phyloP scores from a whole-genome alignment of 2,888 invertebrate genomes.

The Philaethria dido region DNA sequence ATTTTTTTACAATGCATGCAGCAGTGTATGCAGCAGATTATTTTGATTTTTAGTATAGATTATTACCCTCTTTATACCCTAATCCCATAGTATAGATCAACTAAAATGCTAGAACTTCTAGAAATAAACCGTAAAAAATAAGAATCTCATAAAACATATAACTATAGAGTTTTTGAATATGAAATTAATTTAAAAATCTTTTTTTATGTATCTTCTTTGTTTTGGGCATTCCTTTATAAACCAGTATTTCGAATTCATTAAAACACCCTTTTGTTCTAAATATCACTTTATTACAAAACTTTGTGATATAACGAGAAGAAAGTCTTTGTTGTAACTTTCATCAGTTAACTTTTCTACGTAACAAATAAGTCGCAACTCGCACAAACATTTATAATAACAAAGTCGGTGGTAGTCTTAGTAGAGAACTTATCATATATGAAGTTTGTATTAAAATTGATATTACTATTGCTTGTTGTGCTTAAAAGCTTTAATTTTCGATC shows the following conservation, averaged over 20 bases:
- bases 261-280: conserved; percentile 17
- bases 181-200: background rate
- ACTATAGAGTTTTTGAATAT: too few species aligned
- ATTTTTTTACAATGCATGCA: too few species aligned
- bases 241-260: conserved; percentile 10
- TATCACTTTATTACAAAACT: conserved; percentile 22
- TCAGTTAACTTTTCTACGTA: conserved; percentile 17
- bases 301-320: conserved; percentile 18
- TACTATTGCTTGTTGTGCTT: background rate
- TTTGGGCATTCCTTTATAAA: background rate
- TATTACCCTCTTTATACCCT: too few species aligned
- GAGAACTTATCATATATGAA: conserved; percentile 6
- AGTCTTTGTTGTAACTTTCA: conserved; percentile 23
- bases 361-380: conserved; percentile 6
- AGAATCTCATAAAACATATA: too few species aligned
- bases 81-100: too few species aligned
- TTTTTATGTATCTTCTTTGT: background rate
- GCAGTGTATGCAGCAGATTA: too few species aligned
- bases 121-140: too few species aligned
- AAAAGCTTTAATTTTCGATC: conserved; percentile 37
- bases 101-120: too few species aligned
- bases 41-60: too few species aligned
- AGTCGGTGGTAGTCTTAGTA: background rate
- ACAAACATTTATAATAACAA: conserved; percentile 22
- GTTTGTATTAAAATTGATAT: background rate